phyloP scores from a whole-genome alignment of 2,113 vertebrate species.

The Mesoclemmys tuberculata region DNA sequence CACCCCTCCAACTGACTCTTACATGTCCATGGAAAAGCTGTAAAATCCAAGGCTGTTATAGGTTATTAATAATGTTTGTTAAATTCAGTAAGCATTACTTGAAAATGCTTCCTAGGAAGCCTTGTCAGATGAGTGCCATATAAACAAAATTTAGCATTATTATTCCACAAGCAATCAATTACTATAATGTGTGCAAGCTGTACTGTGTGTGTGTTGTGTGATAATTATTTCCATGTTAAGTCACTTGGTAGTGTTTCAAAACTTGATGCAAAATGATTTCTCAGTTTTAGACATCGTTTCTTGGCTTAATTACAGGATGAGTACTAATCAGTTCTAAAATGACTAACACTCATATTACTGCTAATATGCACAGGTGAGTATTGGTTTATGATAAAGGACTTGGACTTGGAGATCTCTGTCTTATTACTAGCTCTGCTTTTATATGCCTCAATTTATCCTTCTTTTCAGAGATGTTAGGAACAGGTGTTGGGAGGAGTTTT shows the following conservation, averaged over 20 bases:
- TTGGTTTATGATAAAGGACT: background rate
- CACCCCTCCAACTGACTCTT: background rate
- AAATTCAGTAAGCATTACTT: background rate
- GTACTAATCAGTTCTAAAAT: background rate
- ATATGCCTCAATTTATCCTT: background rate
- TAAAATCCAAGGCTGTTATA: background rate
- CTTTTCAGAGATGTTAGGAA: background rate
- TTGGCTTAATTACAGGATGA: background rate
- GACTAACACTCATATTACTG: background rate
- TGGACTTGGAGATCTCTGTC: background rate
- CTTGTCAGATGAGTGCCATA: background rate
- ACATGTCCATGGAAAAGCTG: background rate
- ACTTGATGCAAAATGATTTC: background rate
- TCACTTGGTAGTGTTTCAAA: background rate
- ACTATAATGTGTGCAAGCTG: background rate
- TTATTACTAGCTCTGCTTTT: background rate
- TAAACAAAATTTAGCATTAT: background rate
- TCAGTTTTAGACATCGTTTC: background rate
- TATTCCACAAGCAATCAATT: background rate
- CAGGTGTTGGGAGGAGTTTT: background rate
- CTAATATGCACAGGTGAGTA: background rate
- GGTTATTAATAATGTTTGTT: background rate
- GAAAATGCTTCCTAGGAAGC: background rate
- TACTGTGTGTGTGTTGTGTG: accelerated
- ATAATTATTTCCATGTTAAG: background rate